Base-by-base conservation (phyloP, 2,797 vertebrate species). In the Avahi laniger region DNA sequence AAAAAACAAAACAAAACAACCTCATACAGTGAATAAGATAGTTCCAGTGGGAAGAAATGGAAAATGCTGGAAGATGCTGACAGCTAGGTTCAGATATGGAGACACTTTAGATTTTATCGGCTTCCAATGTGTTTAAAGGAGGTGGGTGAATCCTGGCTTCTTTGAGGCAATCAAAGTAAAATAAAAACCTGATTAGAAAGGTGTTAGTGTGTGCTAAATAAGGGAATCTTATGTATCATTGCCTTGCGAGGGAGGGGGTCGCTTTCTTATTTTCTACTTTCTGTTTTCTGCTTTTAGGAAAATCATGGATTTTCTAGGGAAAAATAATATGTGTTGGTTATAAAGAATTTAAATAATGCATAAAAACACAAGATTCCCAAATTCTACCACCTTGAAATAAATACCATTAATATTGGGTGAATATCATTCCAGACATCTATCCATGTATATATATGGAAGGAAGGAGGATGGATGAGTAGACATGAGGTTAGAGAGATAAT, bases 81-180 rank as follows among this genome's bases (percentile, higher is more conserved):
- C 57, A 78, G 89, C 89, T 88, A 93, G 95, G 91, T 24, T 5
- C 38, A 78, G 91, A 88, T n/a, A 17, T 1, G 30, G 35, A 92
- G 94, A 95, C 30, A 0, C 35, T 70, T 89, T 54, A 96, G 95
- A 69, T 97, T 93, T 91, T 80, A 1, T 79, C 86, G 59, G 9
- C 73, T 48, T 82, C 52, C 69, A 89, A 88, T n/a, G 28, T 80
- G 82, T 97, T 96, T 93, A n/a, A 91, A 94, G 84, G 95, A 80
- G 80, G 69, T 61, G 75, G 86, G 48, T 83, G 95, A 0, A 0
- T 65, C 86, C 73, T 93, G 48, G 26, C 92, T 96, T 96, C 87
- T 22, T 3, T n/a, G 91, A 70, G 91, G 86, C 86, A 79, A 5
- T 20, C 57, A 81, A 95, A 75, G 10, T 46, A 13, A 70, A 84